Base-by-base conservation (phyloP, 2,888 invertebrate species). In the Xanthia icteritia region DNA sequence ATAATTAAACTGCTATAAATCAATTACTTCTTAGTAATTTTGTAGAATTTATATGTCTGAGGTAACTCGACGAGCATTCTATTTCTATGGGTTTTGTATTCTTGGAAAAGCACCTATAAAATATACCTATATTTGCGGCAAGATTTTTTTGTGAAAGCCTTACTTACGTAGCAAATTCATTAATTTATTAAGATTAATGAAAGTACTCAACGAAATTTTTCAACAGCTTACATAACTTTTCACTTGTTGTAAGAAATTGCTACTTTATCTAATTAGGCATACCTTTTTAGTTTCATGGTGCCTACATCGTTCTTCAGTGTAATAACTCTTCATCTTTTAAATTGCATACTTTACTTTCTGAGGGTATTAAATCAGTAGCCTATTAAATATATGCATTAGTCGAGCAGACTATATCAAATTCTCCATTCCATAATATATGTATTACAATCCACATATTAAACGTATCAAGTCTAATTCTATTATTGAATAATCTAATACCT, bases 1-100 rank as follows among this genome's bases (percentile, higher is more conserved):
- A 91, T 92, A 90, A 94, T 95, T 93, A 95, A 93, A 94, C 88
- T 85, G 90, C 92, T 88, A 92, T 94, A 93, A 94, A 94, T 95
- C 93, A 94, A 88, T 92, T 91, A 92, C 90, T 93, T 92, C 91
- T 91, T 84, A 82, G 86, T 89, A 79, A 76, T 82, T 88, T 86
- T 89, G 84, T 80, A 39, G 60, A 77, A 84, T 85, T 85, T 82
- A 86, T 86, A 81, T 79, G 72, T 71, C 67, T 77, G 69, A 70
- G 27, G 72, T 61, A 82, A 79, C 76, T 75, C 66, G 45, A 73
- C 5, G 68, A 36, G 48, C 61, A 77, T 87, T 80, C 45, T 58
- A n/a, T 76, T 63, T 58, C 77, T 76, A 78, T 86, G 39, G 67
- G 69, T 76, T 88, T 83, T 84, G 61, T 76, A 69, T 88, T 85